These are phyloP conservation scores for Synergus japonicus DNA, from an alignment of 2,888 invertebrate genomes.

Conservation along the genomic window DNA sequence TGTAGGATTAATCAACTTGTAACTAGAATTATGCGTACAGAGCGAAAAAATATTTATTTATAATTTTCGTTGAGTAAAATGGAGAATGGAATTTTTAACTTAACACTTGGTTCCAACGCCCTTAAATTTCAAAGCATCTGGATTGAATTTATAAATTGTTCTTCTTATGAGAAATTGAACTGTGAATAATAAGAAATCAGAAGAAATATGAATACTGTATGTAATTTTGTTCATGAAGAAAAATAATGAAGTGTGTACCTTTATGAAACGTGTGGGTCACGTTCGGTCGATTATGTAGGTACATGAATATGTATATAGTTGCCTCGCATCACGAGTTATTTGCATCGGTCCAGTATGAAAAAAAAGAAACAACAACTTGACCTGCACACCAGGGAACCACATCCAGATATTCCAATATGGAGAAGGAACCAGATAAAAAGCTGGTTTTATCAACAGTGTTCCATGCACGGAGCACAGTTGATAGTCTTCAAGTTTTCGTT, in stretches of 20 bases:
- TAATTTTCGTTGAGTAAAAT: too few relatives aligned
- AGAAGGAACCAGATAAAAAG: neutral
- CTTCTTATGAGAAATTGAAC: too few relatives aligned
- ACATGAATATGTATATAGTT: neutral
- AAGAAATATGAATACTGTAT: neutral
- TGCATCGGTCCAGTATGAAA: neutral
- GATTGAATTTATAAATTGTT: too few relatives aligned
- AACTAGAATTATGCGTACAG: too few relatives aligned
- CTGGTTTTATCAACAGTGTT: neutral
- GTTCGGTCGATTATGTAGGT: conserved; percentile 16
- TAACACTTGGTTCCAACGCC: too few relatives aligned
- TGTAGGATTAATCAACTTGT: too few relatives aligned
- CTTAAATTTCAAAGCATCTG: too few relatives aligned
- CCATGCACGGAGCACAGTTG: too few relatives aligned
- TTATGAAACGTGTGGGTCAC: conserved; percentile 4
- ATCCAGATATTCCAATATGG: neutral
- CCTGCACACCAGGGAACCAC: neutral
- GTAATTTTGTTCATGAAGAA: neutral
- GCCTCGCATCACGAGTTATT: conserved; percentile 1
- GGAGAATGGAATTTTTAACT: too few relatives aligned
- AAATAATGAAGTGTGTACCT: neutral
- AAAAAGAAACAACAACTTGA: neutral
- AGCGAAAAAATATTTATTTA: too few relatives aligned
- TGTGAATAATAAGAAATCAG: too few relatives aligned
- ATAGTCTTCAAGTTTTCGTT: too few relatives aligned